Conservation (phyloP, 2,113 vertebrate genomes). For the Muscicapa adusta region DNA sequence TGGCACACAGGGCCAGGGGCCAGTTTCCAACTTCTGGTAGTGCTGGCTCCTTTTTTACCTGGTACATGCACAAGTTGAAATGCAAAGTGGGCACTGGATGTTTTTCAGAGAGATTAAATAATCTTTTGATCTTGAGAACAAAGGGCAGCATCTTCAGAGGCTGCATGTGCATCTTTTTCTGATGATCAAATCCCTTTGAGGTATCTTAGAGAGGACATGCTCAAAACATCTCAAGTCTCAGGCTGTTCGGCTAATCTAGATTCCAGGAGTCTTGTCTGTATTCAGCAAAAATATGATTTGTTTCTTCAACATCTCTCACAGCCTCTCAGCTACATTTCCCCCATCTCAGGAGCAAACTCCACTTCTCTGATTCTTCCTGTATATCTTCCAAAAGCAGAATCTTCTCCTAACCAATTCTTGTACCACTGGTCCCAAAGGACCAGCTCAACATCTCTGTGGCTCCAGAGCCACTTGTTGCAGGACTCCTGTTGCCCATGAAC, state of each 20-base stretch:
- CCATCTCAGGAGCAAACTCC: background rate
- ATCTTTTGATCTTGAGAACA: slow-evolving; percentile 43
- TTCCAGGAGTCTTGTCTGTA: background rate
- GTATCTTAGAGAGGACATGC: background rate
- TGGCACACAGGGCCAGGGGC: background rate
- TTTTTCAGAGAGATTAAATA: slow-evolving; percentile 39
- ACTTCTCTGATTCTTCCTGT: background rate
- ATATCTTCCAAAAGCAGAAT: background rate
- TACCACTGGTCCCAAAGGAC: background rate
- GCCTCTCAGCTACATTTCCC: background rate
- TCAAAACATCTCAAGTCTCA: background rate
- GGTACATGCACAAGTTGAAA: background rate
- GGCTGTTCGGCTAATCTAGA: background rate
- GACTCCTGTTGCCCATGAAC: accelerated
- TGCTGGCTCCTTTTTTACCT: background rate
- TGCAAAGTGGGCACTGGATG: background rate
- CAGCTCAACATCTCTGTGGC: background rate
- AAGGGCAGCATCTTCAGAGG: slow-evolving; percentile 14
- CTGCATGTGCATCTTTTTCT: background rate
- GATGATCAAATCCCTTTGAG: slow-evolving; percentile 11
- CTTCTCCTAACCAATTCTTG: background rate
- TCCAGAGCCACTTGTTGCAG: background rate
- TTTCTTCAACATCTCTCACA: background rate
- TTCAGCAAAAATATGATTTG: background rate
- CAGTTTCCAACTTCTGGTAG: background rate